Evolutionary conservation across 2,113 vertebrate species (phyloP), one percentile per base, ranked within the genome.

Genomic region (Otis tarda): DNA sequence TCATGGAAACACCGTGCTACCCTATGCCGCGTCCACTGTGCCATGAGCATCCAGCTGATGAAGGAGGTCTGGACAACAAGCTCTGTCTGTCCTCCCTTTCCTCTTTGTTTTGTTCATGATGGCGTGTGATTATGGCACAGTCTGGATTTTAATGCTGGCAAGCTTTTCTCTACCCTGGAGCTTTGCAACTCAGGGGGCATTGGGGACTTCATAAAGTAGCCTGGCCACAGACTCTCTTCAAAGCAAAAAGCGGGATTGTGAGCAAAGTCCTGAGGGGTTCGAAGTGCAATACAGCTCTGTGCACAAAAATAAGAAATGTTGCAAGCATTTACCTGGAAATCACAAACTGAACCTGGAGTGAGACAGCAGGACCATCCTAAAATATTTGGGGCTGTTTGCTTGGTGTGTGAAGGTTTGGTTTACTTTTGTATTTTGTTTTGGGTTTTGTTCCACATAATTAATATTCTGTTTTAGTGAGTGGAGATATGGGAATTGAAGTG

Each of bases 101-200:
- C 39, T 69, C 43, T 78, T 55, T 83, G 2, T 56, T 90, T 90
- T 43, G 7, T 23, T 86, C 41, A 75, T 64, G 27, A 68, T 5
- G 2, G 56, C 0, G 0, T 3, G 0, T 74, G 75, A 60, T 68
- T 71, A 3, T 77, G 52, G 23, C 52, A 64, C 1, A 1, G 19
- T 52, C 56, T 3, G 2, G 16, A 52, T 78, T 83, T 81, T 82
- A 84, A 45, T 1, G 3, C 19, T 63, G 7, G 28, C 5, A 55
- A 68, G 73, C 28, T 60, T 77, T 86, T 60, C 13, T 76, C 71
- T 91, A 24, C 39, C 30, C 14, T 35, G 35, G 33, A 49, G 33
- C 33, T 89, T 87, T 63, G 33, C 12, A n/a, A 81, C 22, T 63
- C 59, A 27, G 69, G 28, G 15, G 23, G 4, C 6, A 0, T 27